Conservation (phyloP, 2,888 invertebrate species). For the Sericinus montela region DNA sequence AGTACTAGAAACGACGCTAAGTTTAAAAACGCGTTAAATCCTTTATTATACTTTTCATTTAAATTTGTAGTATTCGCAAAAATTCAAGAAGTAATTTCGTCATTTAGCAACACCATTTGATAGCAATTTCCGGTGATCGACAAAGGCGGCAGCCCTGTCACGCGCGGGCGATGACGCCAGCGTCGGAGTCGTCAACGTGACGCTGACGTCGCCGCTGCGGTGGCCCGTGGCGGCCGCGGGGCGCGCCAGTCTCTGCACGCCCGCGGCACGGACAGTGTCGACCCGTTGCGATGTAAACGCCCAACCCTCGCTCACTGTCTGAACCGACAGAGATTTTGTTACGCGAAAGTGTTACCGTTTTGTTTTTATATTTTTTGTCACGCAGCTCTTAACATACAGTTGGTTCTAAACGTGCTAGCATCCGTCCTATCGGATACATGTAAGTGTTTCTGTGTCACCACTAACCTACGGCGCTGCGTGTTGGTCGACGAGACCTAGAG, state of each 20-base stretch:
- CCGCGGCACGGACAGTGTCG: conserved; percentile 74
- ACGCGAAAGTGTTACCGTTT: conserved; percentile 30
- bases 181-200: conserved; percentile 36
- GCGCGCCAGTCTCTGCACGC: conserved; percentile 63
- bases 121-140: no score
- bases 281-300: conserved; percentile 77
- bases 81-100: no score
- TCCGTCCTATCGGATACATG: conserved; percentile 50
- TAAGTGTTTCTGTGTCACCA: conserved; percentile 68
- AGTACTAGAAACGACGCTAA: no score
- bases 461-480: conserved; percentile 33
- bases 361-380: no score
- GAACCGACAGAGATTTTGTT: conserved; percentile 71
- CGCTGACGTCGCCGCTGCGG: conserved; percentile 28
- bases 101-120: no score
- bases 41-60: no score
- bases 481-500: conserved; percentile 31
- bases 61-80: no score
- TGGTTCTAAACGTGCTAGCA: conserved; percentile 31
- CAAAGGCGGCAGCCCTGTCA: background rate
- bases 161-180: conserved; percentile 51
- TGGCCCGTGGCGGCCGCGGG: conserved; percentile 28
- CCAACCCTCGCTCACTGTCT: conserved; percentile 65
- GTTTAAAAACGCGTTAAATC: no score
- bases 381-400: no score